phyloP scores from a whole-genome alignment of 2,797 vertebrate species.

The Tokudaia tokunoshimensis region DNA sequence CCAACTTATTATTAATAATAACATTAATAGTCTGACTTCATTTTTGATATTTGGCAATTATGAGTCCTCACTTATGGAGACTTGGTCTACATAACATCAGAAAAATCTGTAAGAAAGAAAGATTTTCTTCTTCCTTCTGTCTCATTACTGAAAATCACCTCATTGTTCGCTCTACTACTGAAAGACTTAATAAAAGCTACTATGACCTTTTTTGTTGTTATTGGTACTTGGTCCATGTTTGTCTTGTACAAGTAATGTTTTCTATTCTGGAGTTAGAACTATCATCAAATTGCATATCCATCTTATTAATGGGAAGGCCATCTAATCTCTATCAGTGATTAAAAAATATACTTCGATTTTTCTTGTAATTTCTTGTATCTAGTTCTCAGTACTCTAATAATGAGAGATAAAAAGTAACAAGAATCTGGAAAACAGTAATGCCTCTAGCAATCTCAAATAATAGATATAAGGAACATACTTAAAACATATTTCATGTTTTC shows the following conservation, averaged over 20 bases:
- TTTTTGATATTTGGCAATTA: not conserved
- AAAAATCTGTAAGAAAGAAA: not conserved
- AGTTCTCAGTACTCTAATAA: not conserved
- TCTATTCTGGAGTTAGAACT: not conserved
- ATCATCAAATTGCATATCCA: not conserved
- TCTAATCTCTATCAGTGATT: not conserved
- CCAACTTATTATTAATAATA: not conserved
- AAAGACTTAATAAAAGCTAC: not conserved
- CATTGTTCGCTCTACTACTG: fast-evolving
- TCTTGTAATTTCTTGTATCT: not conserved
- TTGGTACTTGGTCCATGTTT: not conserved
- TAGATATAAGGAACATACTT: constrained; percentile 66
- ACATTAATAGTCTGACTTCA: not conserved
- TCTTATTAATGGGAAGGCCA: not conserved
- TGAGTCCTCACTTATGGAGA: not conserved
- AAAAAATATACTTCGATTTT: constrained; percentile 43
- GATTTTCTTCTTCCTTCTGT: fast-evolving
- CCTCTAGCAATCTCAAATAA: constrained; percentile 71
- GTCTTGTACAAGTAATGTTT: not conserved
- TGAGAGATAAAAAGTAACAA: not conserved
- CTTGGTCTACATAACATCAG: not conserved
- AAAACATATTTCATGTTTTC: constrained; percentile 57
- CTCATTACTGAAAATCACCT: not conserved
- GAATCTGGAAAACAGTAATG: constrained; percentile 59
- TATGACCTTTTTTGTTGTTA: too few relatives aligned